Percentiles rank a stretch among this genome's conserved stretches.
phyloP scores from a whole-genome alignment of 2,888 invertebrate species.

The Helleia helle region DNA sequence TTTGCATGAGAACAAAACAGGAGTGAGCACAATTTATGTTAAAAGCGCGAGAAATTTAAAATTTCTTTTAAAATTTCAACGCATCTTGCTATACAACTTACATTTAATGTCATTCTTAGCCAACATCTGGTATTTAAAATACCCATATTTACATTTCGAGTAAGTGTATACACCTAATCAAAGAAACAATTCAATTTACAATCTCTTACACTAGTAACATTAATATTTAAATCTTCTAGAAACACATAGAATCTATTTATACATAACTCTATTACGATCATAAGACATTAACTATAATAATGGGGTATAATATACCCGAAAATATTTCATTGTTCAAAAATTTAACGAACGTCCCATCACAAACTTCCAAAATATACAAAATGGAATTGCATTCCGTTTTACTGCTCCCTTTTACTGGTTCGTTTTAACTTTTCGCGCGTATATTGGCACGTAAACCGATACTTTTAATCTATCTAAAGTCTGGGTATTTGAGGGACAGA shows the following conservation, averaged over 20 bases:
- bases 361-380: background rate
- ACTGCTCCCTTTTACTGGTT: background rate
- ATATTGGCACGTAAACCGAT: conserved; percentile 15
- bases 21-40: no score
- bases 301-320: conserved; percentile 25
- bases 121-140: conserved; percentile 2
- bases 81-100: background rate
- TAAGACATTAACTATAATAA: conserved; percentile 45
- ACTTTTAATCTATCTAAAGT: background rate
- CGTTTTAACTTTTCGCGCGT: conserved; percentile 4
- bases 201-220: conserved; percentile 33
- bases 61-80: no score
- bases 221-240: conserved; percentile 40
- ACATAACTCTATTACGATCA: conserved; percentile 46
- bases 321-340: conserved; percentile 25
- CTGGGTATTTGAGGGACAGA: background rate
- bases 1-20: no score
- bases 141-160: conserved; percentile 7
- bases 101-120: conserved; percentile 2
- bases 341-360: conserved; percentile 12
- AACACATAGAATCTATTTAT: conserved; percentile 61
- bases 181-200: conserved; percentile 51
- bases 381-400: no score
- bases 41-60: no score
- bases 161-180: conserved; percentile 16